Evolutionary conservation across 2,888 invertebrate genomes (phyloP).

Genomic region (Drosophila ezoana): DNA sequence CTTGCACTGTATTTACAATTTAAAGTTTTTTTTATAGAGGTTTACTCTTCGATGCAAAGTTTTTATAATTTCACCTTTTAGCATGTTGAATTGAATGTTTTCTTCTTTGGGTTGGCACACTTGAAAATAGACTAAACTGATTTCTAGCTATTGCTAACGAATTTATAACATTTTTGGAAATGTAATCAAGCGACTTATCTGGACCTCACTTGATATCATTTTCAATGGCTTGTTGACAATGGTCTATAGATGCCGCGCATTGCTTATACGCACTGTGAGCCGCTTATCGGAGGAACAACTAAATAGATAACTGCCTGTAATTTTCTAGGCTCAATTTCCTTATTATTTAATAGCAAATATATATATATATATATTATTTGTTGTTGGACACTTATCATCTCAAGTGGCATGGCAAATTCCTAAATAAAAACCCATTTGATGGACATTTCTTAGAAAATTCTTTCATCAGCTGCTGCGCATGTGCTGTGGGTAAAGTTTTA

Average conservation of each 20-base stretch:
- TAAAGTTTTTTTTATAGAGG: not conserved
- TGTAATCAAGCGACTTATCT: conserved; percentile 59
- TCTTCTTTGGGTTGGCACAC: conserved; percentile 21
- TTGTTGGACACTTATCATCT: conserved; percentile 39
- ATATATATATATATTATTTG: conserved; percentile 6
- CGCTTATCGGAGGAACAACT: conserved; percentile 47
- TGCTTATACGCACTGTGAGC: conserved; percentile 38
- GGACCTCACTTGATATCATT: conserved; percentile 37
- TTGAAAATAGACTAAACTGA: conserved; percentile 58
- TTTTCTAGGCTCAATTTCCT: conserved; percentile 45
- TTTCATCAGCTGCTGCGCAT: conserved; percentile 42
- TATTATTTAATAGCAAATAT: conserved; percentile 18
- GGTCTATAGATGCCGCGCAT: conserved; percentile 34
- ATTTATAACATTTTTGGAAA: conserved; percentile 57
- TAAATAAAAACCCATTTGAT: conserved; percentile 20
- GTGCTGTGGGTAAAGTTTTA: conserved; percentile 62
- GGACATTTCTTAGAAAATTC: conserved; percentile 34
- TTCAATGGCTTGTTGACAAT: conserved; percentile 51
- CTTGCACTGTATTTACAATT: too few species aligned
- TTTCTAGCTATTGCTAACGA: conserved; percentile 6
- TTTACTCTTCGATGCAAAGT: not conserved
- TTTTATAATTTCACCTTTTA: conserved; percentile 56
- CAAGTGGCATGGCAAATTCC: conserved; percentile 50
- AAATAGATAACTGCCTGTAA: conserved; percentile 45
- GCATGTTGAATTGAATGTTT: conserved; percentile 42